Base-by-base conservation (phyloP, 2,113 vertebrate genomes). In the Oreotrochilus melanogaster region DNA sequence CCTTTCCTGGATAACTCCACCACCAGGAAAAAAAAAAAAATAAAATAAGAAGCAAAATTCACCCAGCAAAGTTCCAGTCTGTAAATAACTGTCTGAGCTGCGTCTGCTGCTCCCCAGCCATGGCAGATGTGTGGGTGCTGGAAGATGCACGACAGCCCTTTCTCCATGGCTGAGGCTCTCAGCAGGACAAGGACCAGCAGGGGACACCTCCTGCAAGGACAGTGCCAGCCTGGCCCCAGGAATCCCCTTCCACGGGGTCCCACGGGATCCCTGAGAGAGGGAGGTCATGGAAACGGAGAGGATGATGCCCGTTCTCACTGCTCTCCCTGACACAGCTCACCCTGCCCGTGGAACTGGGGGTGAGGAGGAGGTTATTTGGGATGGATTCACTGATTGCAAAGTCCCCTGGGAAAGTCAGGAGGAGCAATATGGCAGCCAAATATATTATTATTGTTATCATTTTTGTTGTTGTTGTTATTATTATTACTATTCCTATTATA, bases 1-100 rank as follows among this genome's bases (percentile, higher is more conserved):
- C 88, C 86, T 80, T 93, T 94, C 85, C 76, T 18, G 73, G 93
- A 74, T 75, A 96, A 86, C 66, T 95, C 91, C 75, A 89, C 71
- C 53, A 90, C 18, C 85, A 90, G 91, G 45, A 47, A 24, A 50
- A 62, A 61, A 76, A 74, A 75, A 60, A 62, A 61, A 39, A 39
- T 11, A 13, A 11, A 79, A 71, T 71, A 62, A 87, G 70, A 33
- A 78, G 74, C 42, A 88, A 91, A 88, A 71, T 90, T 70, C 69
- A 56, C 39, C 0, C 7, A 67, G 76, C 60, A 27, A 56, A 78
- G 82, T 62, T 71, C 54, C 9, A 4, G 82, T 69, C 79, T 92
- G 90, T 88, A 91, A 92, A 86, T 78, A 58, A 79, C 9, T 2
- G 2, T 13, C 65, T 37, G 84, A 92, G 76, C 37, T 37, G 57